phyloP scores from a whole-genome alignment of 2,797 vertebrate genomes.

The Aeoliscus strigatus region DNA sequence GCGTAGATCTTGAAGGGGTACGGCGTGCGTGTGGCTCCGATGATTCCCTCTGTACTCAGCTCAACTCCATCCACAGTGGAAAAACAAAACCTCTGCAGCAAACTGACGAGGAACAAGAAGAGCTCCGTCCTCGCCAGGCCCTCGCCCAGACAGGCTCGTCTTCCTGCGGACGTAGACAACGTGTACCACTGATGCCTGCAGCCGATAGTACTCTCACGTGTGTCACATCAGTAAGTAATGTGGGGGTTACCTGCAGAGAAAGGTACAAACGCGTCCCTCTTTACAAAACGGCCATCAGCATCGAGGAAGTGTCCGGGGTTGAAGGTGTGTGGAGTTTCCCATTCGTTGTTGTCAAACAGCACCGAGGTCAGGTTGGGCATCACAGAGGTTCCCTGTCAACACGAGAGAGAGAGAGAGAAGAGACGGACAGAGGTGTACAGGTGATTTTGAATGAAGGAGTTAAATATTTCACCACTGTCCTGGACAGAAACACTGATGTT shows the following conservation, averaged over 20 bases:
- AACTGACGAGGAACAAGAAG: conserved; percentile 70
- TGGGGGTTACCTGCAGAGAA: conserved; percentile 80
- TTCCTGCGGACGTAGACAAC: conserved; percentile 79
- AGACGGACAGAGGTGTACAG: too few species aligned
- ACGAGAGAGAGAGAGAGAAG: neutral
- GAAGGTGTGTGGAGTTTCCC: conserved; percentile 81
- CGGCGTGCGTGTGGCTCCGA: conserved; percentile 75
- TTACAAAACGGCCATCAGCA: conserved; percentile 75
- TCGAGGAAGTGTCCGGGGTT: conserved; percentile 85
- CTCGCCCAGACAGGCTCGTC: conserved; percentile 78
- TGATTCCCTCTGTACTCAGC: conserved; percentile 59
- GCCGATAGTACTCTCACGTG: too few species aligned
- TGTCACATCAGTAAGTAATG: neutral
- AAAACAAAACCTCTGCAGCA: conserved; percentile 83
- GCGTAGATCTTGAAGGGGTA: conserved; percentile 70
- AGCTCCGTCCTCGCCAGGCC: conserved; percentile 78
- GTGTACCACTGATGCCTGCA: too few species aligned
- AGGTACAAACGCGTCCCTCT: conserved; percentile 76
- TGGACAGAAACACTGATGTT: neutral
- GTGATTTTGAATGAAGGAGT: too few species aligned
- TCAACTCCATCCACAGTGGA: conserved; percentile 52
- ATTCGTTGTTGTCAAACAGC: conserved; percentile 79
- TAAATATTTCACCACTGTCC: neutral
- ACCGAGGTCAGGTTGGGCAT: conserved; percentile 77
- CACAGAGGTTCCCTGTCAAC: conserved; percentile 71